Conservation (phyloP, 2,888 invertebrate genomes). For the Noctua pronuba region DNA sequence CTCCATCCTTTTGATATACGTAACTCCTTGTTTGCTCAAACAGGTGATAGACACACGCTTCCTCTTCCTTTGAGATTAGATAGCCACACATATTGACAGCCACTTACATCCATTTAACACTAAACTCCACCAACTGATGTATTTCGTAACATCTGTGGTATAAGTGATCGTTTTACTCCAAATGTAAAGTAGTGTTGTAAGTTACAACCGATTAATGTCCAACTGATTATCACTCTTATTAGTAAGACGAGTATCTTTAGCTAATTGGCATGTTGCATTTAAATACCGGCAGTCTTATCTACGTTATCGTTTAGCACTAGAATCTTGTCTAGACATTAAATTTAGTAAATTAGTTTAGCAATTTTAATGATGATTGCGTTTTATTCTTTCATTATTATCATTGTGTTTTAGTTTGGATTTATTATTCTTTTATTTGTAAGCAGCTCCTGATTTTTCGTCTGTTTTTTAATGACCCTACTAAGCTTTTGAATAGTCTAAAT, state of each 20-base stretch:
- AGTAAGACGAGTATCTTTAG: constrained; percentile 27
- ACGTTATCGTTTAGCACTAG: constrained; percentile 10
- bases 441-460: neutral
- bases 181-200: constrained; percentile 39
- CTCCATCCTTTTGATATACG: neutral
- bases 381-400: neutral
- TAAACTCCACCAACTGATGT: constrained; percentile 1
- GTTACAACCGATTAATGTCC: constrained; percentile 38
- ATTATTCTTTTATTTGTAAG: neutral
- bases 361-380: constrained; percentile 33
- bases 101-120: neutral
- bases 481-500: constrained; percentile 30
- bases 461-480: constrained; percentile 13
- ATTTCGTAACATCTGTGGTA: constrained; percentile 8
- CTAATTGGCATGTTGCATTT: constrained; percentile 49
- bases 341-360: constrained; percentile 19
- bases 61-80: neutral
- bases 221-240: constrained; percentile 41
- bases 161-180: constrained; percentile 18
- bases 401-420: constrained; percentile 10
- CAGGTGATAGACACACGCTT: neutral
- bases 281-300: constrained; percentile 34
- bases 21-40: neutral
- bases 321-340: constrained; percentile 23
- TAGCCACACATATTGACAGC: constrained; percentile 10